phyloP scores from a whole-genome alignment of 2,113 vertebrate genomes.

The Lepidothrix coronata region DNA sequence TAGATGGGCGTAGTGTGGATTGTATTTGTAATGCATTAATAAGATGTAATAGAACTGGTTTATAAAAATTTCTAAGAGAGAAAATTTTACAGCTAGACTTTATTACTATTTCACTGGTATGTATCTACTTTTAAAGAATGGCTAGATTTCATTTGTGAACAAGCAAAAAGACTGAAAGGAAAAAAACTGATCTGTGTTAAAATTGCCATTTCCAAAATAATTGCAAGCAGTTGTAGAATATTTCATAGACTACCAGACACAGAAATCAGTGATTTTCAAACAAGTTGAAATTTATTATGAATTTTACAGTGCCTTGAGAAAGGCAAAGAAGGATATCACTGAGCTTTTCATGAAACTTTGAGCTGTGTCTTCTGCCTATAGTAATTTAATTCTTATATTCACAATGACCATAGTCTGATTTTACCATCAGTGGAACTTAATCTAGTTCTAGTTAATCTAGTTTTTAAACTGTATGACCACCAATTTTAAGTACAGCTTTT shows the following conservation, averaged over 20 bases:
- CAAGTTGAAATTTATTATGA: not conserved
- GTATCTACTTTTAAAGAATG: not conserved
- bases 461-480: not conserved
- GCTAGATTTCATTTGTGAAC: not conserved
- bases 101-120: not conserved
- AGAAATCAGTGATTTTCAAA: not conserved
- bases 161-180: not conserved
- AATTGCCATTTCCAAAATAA: not conserved
- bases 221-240: not conserved
- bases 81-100: constrained; percentile 3
- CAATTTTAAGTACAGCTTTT: not conserved
- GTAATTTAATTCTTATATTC: not conserved
- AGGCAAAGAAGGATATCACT: not conserved
- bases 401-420: not conserved
- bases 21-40: constrained; percentile 19
- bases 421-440: not conserved
- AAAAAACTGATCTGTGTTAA: not conserved
- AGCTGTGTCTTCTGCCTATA: not conserved
- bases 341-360: not conserved
- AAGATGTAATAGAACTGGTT: not conserved
- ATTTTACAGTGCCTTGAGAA: not conserved
- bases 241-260: not conserved
- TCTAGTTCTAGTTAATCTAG: not conserved
- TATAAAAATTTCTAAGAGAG: constrained; percentile 8
- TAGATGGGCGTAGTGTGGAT: not conserved